Base-by-base conservation (phyloP, 2,888 invertebrate genomes). In the Aricia artaxerxes region DNA sequence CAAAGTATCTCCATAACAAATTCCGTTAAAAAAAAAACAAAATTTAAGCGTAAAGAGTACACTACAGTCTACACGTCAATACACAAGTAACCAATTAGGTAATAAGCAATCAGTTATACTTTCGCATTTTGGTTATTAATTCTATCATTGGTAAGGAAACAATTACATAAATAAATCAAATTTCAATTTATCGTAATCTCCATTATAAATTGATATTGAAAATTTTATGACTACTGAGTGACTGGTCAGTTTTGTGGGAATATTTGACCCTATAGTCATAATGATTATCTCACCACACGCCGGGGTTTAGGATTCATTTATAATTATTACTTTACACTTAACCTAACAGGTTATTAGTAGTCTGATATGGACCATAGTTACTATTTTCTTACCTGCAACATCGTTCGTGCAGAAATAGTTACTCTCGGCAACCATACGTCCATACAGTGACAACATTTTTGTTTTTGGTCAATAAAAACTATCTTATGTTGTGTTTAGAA, bases 161-260 rank as follows among this genome's bases (percentile, higher is more conserved):
- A 31, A 64, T 24, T 24, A 24, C 24, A 24, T 35, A 64, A 11
- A 9, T 2, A 64, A 64, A 16, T 38, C 5, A 69, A 69, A 35
- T 35, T 31, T 69, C 35, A 11, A 35, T 69, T 24, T 11, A 31
- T 4, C 1, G 24, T 64, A 31, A 11, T 31, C 3, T 64, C 7
- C 3, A 35, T 35, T 0, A 69, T 35, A 31, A 16, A 31, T 61
- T 64, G 0, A 24, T 24, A 24, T 24, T 24, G 35, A 35, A 69
- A 69, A 69, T 4, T 73, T 44, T 44, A 73, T 73, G 40, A 73
- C 73, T 44, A 9, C n/a, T 7, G 16, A 44, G 16, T 73, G 40
- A 73, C 73, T 73, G 40, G 73, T n/a, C 73, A 69, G 35, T 69
- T 5, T 7, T 73, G 44, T 73, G 73, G 73, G 73, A 73, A 73